phyloP scores from a whole-genome alignment of 2,113 vertebrate species.

The Zapus hudsonius region DNA sequence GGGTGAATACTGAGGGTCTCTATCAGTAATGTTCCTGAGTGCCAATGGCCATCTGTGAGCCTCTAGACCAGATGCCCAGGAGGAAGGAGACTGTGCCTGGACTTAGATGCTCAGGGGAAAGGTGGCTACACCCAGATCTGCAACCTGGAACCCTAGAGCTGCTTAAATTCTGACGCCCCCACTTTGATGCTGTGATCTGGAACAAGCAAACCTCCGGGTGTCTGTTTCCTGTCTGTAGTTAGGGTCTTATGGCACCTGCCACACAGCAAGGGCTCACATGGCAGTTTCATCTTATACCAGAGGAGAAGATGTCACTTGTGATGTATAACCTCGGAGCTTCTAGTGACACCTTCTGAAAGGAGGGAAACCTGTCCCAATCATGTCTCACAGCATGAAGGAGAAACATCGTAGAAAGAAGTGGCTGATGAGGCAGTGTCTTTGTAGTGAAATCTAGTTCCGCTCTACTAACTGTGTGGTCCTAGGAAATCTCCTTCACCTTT shows the following conservation, averaged over 20 bases:
- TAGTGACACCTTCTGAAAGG: background rate
- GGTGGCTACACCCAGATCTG: too few relatives aligned
- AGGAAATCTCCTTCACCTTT: background rate
- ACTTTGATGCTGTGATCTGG: background rate
- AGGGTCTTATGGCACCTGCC: background rate
- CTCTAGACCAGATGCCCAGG: background rate
- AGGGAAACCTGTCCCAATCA: background rate
- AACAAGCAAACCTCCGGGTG: background rate
- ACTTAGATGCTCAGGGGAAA: background rate
- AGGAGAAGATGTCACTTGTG: background rate
- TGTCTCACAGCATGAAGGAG: background rate
- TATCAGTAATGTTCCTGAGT: background rate
- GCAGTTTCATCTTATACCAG: background rate
- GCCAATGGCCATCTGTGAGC: background rate
- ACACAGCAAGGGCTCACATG: background rate
- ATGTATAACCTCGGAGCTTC: background rate
- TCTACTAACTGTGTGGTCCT: background rate
- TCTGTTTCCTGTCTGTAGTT: background rate
- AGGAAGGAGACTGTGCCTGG: background rate
- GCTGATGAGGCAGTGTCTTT: background rate
- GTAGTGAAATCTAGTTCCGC: background rate
- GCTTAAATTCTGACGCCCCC: background rate
- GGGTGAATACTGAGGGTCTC: background rate
- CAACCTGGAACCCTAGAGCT: background rate
- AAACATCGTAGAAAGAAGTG: background rate